These are phyloP conservation scores for Lepidurus couesii DNA, from an alignment of 1,140 invertebrate genomes.

Conservation along the genomic window DNA sequence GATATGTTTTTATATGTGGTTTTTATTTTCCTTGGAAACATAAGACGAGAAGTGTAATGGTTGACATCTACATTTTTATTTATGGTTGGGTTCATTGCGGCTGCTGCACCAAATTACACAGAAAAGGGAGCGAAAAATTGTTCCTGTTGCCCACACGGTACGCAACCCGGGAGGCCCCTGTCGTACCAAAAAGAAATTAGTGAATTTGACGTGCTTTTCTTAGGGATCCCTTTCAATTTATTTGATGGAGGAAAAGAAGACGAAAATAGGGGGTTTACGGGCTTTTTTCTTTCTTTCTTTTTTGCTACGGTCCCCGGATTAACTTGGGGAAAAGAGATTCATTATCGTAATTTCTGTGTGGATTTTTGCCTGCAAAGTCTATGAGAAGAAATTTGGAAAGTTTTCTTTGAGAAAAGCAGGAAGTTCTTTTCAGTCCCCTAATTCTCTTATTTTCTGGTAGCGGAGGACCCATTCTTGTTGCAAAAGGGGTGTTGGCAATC, in stretches of 20 bases:
- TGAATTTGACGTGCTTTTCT: not conserved
- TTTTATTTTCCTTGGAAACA: not conserved
- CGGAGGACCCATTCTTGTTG: not conserved
- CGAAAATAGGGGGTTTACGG: not conserved
- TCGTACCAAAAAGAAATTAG: not conserved
- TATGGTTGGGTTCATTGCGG: not conserved
- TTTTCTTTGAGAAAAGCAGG: slow-evolving; percentile 5
- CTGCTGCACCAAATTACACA: not conserved
- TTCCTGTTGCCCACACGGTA: not conserved
- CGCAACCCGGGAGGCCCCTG: not conserved
- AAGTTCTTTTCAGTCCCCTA: not conserved
- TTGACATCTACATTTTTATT: not conserved
- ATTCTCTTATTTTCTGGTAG: not conserved
- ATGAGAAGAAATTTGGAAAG: not conserved
- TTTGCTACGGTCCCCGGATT: not conserved
- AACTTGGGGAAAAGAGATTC: not conserved
- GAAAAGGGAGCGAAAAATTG: not conserved
- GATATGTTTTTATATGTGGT: too few relatives aligned
- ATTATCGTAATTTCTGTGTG: not conserved
- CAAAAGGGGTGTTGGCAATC: slow-evolving; percentile 10
- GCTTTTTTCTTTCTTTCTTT: not conserved
- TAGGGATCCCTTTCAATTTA: not conserved
- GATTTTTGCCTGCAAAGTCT: not conserved
- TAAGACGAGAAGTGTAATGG: slow-evolving; percentile 11
- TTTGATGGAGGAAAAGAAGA: not conserved